Percentiles rank a stretch among this genome's conserved stretches.
phyloP scores from a whole-genome alignment of 1,140 invertebrate species.

The Antheraea pernyi region DNA sequence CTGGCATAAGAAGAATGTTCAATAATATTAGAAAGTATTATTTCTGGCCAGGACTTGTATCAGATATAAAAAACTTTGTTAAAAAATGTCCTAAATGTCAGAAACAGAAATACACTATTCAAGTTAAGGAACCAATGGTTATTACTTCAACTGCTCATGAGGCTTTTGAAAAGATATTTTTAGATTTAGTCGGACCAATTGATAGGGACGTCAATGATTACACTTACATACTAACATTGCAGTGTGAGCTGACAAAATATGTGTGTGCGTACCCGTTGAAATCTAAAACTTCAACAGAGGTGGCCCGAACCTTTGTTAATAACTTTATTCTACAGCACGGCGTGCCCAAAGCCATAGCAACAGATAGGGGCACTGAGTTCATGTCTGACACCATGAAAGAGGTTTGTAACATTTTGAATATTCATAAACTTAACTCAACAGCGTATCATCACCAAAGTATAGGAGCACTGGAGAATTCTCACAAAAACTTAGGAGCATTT shows the following conservation, averaged over 20 bases:
- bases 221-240: slow-evolving; percentile 25
- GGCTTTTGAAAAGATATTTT: slow-evolving; percentile 25
- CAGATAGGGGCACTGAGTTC: slow-evolving; percentile 21
- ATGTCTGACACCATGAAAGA: too few species aligned
- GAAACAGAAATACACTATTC: neutral
- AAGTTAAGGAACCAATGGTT: slow-evolving; percentile 14
- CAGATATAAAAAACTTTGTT: slow-evolving; percentile 4
- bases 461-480: slow-evolving; percentile 22
- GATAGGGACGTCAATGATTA: neutral
- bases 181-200: slow-evolving; percentile 27
- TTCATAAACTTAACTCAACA: slow-evolving; percentile 21
- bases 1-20: slow-evolving; percentile 15
- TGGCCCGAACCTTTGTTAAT: slow-evolving; percentile 20
- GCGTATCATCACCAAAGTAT: slow-evolving; percentile 5
- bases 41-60: slow-evolving; percentile 12
- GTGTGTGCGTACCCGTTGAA: slow-evolving; percentile 23
- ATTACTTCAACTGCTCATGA: slow-evolving; percentile 12
- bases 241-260: slow-evolving; percentile 28
- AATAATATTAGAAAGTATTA: slow-evolving; percentile 18
- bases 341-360: slow-evolving; percentile 15
- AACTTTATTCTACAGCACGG: slow-evolving; percentile 26
- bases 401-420: slow-evolving; percentile 15
- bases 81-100: slow-evolving; percentile 2
- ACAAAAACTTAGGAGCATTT: slow-evolving; percentile 7
- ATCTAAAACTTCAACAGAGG: slow-evolving; percentile 12